These are phyloP conservation scores for Drosophila sordidula DNA, from an alignment of 2,888 invertebrate genomes.

Conservation along the genomic window DNA sequence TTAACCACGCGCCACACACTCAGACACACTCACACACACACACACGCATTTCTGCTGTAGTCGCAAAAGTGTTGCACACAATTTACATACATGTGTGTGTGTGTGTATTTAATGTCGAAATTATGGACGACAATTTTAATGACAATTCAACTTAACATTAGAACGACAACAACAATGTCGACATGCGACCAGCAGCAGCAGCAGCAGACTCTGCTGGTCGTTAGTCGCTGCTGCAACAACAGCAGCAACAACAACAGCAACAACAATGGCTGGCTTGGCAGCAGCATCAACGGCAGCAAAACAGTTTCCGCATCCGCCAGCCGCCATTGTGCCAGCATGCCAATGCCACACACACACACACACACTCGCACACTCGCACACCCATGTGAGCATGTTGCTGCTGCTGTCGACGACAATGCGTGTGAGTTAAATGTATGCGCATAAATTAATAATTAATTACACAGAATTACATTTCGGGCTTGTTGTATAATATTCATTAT, in stretches of 20 bases:
- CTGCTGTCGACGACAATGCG: slow-evolving; percentile 77
- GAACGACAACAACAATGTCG: slow-evolving; percentile 72
- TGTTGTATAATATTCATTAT: slow-evolving; percentile 84
- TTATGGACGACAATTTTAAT: slow-evolving; percentile 82
- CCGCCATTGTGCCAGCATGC: slow-evolving; percentile 78
- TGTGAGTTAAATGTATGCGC: slow-evolving; percentile 83
- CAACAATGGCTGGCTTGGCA: slow-evolving; percentile 69
- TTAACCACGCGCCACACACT: slow-evolving; percentile 72
- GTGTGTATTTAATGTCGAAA: slow-evolving; percentile 81
- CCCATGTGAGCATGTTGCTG: slow-evolving; percentile 28
- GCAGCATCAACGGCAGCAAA: slow-evolving; percentile 79
- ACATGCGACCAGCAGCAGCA: slow-evolving; percentile 54
- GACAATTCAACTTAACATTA: slow-evolving; percentile 82
- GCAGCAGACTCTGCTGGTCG: slow-evolving; percentile 40
- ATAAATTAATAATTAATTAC: slow-evolving; percentile 84
- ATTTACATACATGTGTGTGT: slow-evolving; percentile 65
- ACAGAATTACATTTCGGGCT: slow-evolving; percentile 84
- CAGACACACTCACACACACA: slow-evolving; percentile 24
- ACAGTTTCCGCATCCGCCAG: slow-evolving; percentile 81
- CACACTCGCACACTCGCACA: slow-evolving; percentile 21
- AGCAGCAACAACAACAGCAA: slow-evolving; percentile 42
- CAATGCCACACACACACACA: slow-evolving; percentile 67
- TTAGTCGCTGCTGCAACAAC: slow-evolving; percentile 26
- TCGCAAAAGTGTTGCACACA: slow-evolving; percentile 75
- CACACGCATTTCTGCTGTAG: slow-evolving; percentile 71